Evolutionary conservation across 2,797 vertebrate genomes (phyloP), one percentile per base, ranked within the genome.

Genomic region (Sebastes elongatus): DNA sequence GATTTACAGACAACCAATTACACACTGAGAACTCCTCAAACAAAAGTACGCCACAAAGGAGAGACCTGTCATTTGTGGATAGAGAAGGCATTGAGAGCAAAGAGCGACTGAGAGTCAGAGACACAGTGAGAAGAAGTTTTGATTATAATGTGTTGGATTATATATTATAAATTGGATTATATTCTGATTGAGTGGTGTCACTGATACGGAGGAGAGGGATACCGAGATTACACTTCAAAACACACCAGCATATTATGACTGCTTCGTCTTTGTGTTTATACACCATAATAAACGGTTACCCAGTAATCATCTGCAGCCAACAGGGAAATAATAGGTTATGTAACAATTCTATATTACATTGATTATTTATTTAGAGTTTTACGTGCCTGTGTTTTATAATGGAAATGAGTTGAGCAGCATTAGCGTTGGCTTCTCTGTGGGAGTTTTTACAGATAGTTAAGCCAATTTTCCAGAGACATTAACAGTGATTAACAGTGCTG

Each of bases 1-100:
- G 53, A 84, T 90, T 88, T 86, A 90, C 81, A 89, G 81, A 90
- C 86, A 87, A 88, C 82, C 84, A 90, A 91, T 92, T 93, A 94
- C 63, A 94, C 63, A 80, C 78, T 66, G 74, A 74, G 78, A 89
- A 86, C 77, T 82, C 76, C 74, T 87, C 80, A 88, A 87, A 90
- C 76, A 70, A 80, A 86, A 81, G 46, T 57, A 53, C 53, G 62
- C 30, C 9, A n/a, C 70, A 76, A 57, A 77, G 38, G 49, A 85
- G 69, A 76, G 73, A 78, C 52, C 79, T 86, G 80, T 70, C 73
- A 71, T 68, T 59, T 69, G 46, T 72, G 38, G 9, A 74, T 64
- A 27, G 55, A 74, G 59, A 63, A 62, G 20, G 74, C 13, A 18
- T 10, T 60, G n/a, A 68, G 62, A 76, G 55, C 56, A 71, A 49